A percentile compares a stretch with the other conserved stretches of the same genome.
phyloP scores from a whole-genome alignment of 2,113 vertebrate genomes.

The Xiphophorus maculatus region DNA sequence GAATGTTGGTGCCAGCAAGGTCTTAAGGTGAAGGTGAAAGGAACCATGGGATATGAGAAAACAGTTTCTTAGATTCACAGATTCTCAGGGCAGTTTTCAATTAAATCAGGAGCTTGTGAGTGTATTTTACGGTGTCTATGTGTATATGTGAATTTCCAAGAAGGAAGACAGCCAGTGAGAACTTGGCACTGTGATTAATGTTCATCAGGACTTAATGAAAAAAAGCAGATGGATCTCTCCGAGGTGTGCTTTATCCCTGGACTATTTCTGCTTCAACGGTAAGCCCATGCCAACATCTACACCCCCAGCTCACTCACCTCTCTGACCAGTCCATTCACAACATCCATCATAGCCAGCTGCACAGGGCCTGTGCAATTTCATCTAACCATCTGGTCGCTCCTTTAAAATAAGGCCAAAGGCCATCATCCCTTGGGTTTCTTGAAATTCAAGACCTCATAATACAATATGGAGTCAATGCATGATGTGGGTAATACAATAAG shows the following conservation, averaged over 20 bases:
- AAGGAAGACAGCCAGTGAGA: constrained; percentile 45
- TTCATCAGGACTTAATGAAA: constrained; percentile 64
- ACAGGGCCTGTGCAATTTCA: constrained; percentile 56
- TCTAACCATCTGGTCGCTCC: constrained; percentile 63
- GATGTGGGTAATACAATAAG: neutral
- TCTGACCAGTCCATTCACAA: constrained; percentile 14
- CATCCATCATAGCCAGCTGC: constrained; percentile 61
- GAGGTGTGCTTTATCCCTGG: constrained; percentile 54
- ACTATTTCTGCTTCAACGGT: constrained; percentile 35
- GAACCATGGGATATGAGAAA: constrained; percentile 27
- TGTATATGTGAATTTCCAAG: constrained; percentile 33
- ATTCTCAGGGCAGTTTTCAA: constrained; percentile 42
- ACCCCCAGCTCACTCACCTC: neutral
- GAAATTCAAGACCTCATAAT: constrained; percentile 35
- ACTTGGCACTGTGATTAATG: constrained; percentile 64
- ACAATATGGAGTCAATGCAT: constrained; percentile 20
- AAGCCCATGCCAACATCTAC: constrained; percentile 1
- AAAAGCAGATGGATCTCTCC: constrained; percentile 75
- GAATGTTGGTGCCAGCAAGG: constrained; percentile 7
- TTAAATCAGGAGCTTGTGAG: constrained; percentile 28
- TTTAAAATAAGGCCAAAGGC: constrained; percentile 46
- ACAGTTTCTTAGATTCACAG: constrained; percentile 29
- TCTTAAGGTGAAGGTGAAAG: constrained; percentile 42
- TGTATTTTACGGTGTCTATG: constrained; percentile 8
- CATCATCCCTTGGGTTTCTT: constrained; percentile 26